These are phyloP conservation scores for Acrocephalus kingi DNA, from an alignment of 2,113 vertebrate species.

Conservation along the genomic window DNA sequence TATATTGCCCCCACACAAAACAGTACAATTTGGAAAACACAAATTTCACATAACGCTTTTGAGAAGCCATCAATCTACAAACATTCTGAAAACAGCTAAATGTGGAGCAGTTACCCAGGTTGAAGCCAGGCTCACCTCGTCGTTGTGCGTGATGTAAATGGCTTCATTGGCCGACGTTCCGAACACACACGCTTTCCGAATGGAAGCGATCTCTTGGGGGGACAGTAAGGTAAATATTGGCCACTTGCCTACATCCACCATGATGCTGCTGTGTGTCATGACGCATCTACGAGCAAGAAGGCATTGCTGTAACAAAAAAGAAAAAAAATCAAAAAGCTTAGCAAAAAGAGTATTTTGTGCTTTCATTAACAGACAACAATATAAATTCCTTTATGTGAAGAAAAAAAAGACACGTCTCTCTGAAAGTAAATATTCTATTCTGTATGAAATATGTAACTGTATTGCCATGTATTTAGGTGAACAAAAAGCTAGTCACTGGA, in stretches of 20 bases:
- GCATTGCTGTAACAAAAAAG: constrained; percentile 29
- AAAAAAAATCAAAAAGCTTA: not conserved
- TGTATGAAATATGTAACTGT: not conserved
- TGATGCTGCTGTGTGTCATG: constrained; percentile 67
- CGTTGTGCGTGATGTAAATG: constrained; percentile 85
- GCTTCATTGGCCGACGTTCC: constrained; percentile 93
- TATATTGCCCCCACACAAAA: not conserved
- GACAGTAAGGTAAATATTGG: constrained; percentile 91
- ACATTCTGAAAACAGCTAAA: not conserved
- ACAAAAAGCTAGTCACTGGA: not conserved
- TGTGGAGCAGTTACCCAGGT: too few relatives aligned
- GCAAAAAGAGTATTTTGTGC: not conserved
- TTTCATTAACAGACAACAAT: not conserved
- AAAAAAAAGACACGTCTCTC: not conserved
- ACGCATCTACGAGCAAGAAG: constrained; percentile 7
- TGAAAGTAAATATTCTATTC: not conserved
- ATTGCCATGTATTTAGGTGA: not conserved
- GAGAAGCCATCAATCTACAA: not conserved
- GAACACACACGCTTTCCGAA: constrained; percentile 91
- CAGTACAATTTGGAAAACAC: not conserved
- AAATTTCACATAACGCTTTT: not conserved
- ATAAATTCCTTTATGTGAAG: not conserved
- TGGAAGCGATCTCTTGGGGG: constrained; percentile 83
- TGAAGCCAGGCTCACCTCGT: constrained; percentile 81
- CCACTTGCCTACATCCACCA: constrained; percentile 97